Conservation (phyloP, 2,888 invertebrate species). For the Acleris cristana region DNA sequence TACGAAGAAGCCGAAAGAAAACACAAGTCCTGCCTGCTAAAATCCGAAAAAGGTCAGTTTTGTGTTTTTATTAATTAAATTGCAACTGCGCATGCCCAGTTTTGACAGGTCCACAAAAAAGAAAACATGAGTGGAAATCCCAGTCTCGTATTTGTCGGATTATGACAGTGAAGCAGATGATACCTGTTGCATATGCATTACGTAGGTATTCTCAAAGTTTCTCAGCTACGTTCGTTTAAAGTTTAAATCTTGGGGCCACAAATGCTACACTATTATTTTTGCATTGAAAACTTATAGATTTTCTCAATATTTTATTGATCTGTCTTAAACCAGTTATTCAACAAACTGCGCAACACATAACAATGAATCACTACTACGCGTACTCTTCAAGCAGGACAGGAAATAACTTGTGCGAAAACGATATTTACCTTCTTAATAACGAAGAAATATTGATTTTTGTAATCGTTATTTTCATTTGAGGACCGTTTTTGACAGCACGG, state of each 20-base stretch:
- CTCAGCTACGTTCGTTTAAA: slow-evolving; percentile 55
- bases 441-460: slow-evolving; percentile 10
- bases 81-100: slow-evolving; percentile 71
- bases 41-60: slow-evolving; percentile 88
- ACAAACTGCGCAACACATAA: slow-evolving; percentile 50
- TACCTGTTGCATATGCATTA: slow-evolving; percentile 80
- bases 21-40: slow-evolving; percentile 86
- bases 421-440: slow-evolving; percentile 3
- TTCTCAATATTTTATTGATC: slow-evolving; percentile 34
- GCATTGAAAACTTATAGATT: slow-evolving; percentile 23
- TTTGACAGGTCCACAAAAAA: slow-evolving; percentile 67
- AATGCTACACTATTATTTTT: slow-evolving; percentile 1
- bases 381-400: slow-evolving; percentile 39
- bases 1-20: slow-evolving; percentile 88
- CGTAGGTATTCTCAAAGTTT: slow-evolving; percentile 65
- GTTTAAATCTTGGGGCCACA: not conserved
- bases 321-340: slow-evolving; percentile 30
- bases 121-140: slow-evolving; percentile 70
- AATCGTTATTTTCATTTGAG: not conserved
- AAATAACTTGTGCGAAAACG: slow-evolving; percentile 10
- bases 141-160: slow-evolving; percentile 76
- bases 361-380: slow-evolving; percentile 40
- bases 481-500: slow-evolving; percentile 24
- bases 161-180: slow-evolving; percentile 60
- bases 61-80: slow-evolving; percentile 44